Evolutionary conservation across 2,797 vertebrate species (phyloP), one percentile per base, ranked within the genome.

Genomic region (Cuculus canorus): DNA sequence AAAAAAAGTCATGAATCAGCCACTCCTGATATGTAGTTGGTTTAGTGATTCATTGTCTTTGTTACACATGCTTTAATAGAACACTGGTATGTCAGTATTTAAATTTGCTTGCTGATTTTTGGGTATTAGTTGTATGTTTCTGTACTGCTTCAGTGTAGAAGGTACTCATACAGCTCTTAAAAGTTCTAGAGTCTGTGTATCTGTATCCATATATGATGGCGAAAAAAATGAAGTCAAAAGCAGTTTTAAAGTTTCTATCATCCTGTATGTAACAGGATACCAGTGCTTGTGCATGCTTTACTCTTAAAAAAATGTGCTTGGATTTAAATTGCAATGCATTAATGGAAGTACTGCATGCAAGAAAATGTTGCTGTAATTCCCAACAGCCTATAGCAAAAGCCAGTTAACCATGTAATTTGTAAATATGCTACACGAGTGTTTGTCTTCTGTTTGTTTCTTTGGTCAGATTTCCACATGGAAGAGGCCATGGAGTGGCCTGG

Each of bases 401-500:
- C 11, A 13, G n/a, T 53, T 71, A 64, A 41, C 7, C 15, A 17
- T 61, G 48, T 19, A 57, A 76, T 86, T 77, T 35, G 63, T 52
- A 95, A 91, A 88, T 66, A 22, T 35, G 27, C 41, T 87, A 19
- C 52, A 21, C 93, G 12, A 30, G 50, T 87, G 18, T 96, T 3
- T 70, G 14, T 64, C 39, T 52, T 96, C 30, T 80, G 3, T 65
- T 73, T 78, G 2, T 82, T 88, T 94, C 21, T 96, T 97, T 72
- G n/a, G 10, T 77, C 91, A 99, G 99, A 98, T 95, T 97, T 98
- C 93, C 98, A 99, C 82, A 93, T 99, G 96, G 98, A 99, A 95
- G 98, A 99, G 90, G 97, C 97, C 76, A 53, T 97, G 47, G 95
- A 97, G 5, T 99, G 99, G 99, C 99, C 99, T 30, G 98, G 98